Evolutionary conservation across 2,797 vertebrate species (phyloP).

Genomic region (Emydoidea blandingii): DNA sequence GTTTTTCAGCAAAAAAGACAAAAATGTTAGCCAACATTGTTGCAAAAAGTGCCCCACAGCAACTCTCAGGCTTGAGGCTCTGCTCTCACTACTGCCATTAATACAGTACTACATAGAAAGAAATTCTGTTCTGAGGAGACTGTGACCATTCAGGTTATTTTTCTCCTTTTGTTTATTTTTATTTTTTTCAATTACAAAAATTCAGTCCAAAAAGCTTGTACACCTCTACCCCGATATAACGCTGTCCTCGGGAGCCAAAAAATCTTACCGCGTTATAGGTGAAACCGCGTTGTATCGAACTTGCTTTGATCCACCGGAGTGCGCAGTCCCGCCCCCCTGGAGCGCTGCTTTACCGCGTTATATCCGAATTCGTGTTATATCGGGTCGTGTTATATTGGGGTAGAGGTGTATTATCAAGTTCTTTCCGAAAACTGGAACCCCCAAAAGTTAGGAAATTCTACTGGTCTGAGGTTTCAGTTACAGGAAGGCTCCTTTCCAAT

Average conservation of each 20-base stretch:
- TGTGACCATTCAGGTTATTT: not conserved
- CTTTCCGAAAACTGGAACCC: not conserved
- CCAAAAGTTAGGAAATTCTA: not conserved
- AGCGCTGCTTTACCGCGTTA: too few relatives aligned
- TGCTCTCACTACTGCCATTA: not conserved
- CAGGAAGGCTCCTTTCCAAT: not conserved
- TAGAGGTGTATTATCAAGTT: not conserved
- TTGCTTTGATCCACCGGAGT: too few relatives aligned
- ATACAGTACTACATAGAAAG: not conserved
- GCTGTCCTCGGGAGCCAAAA: too few relatives aligned
- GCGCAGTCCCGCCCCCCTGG: too few relatives aligned
- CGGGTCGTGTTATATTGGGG: too few relatives aligned
- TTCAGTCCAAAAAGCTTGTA: not conserved
- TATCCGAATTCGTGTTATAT: too few relatives aligned
- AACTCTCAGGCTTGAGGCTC: not conserved
- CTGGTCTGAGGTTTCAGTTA: not conserved
- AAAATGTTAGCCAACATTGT: rapidly evolving
- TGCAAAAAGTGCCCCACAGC: not conserved
- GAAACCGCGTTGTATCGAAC: too few relatives aligned
- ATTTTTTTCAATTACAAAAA: not conserved
- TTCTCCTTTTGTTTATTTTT: not conserved
- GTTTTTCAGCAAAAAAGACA: not conserved
- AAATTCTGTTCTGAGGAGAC: not conserved
- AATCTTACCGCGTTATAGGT: too few relatives aligned
- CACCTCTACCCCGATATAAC: too few relatives aligned